Evolutionary conservation across 1,140 invertebrate genomes (phyloP).

Genomic region (Ericerus pela): DNA sequence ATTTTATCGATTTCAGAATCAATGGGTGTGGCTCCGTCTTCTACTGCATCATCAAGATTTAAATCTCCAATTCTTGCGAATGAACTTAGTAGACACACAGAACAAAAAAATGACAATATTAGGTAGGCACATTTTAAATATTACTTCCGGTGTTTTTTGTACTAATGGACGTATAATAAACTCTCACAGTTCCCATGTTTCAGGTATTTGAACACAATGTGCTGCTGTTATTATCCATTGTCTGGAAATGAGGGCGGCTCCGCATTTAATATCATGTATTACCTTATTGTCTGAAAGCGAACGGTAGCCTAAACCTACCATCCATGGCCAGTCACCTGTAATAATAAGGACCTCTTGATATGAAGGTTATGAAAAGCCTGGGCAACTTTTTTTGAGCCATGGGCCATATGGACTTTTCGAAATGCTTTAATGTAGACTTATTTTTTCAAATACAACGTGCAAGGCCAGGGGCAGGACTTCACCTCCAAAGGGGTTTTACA

Average conservation of each 20-base stretch:
- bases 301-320: background rate
- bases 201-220: background rate
- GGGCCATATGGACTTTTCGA: too few relatives aligned
- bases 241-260: too few relatives aligned
- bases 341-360: too few relatives aligned
- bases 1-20: constrained; percentile 27
- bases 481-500: too few relatives aligned
- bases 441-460: too few relatives aligned
- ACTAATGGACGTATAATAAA: background rate
- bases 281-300: too few relatives aligned
- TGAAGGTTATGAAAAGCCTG: too few relatives aligned
- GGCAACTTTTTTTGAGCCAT: too few relatives aligned
- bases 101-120: background rate
- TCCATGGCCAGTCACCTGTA: background rate
- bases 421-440: too few relatives aligned
- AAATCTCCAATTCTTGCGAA: constrained; percentile 28
- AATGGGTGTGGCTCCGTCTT: constrained; percentile 28
- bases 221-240: background rate
- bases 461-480: too few relatives aligned
- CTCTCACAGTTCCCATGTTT: background rate
- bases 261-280: too few relatives aligned
- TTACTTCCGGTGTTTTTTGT: background rate
- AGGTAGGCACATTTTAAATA: background rate
- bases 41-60: constrained; percentile 26
- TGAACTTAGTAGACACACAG: constrained; percentile 7